Base-by-base conservation (phyloP, 1,140 invertebrate species). In the Ptiloglossa arizonensis region DNA sequence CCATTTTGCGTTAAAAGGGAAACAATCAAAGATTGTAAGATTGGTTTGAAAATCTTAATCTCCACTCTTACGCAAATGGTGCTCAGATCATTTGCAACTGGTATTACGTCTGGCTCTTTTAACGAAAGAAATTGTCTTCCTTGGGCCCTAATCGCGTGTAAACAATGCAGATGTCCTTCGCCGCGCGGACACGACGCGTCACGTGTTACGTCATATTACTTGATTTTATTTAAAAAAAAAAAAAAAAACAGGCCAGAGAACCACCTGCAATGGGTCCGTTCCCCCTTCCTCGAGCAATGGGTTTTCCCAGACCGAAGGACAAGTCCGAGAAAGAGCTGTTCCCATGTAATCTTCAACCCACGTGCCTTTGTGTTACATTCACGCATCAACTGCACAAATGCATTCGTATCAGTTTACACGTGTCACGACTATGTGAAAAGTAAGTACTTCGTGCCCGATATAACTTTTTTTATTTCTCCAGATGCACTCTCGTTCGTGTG, bases 231-330 rank as follows among this genome's bases (percentile, higher is more conserved):
- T 24, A 13, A 69, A 27, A 59, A 60, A 83, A 81, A 50, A n/a
- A 13, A 69, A 27, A 59, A 60, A 83, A 81, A 50, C 66, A 83
- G 79, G 81, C 48, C 79, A 56, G 38, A 77, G 79, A 72, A 57
- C 48, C 46, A 52, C 38, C 29, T 48, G 48, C 41, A 69, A 70
- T 32, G 44, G 41, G 17, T 24, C 44, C 24, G 8, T 32, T 64
- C 63, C 68, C 59, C 59, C 69, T 63, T 35, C 22, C 32, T 41
- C 54, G 71, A 24, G 11, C 67, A 24, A 13, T 19, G 82, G 82
- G 62, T 83, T 83, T 83, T 83, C 74, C 81, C 81, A 64, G 56
- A 46, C 64, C 75, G 80, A 83, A 83, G 82, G 80, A 79, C 80
- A 15, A 6, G 15, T 27, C 19, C 32, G 52, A 50, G 63, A 64